Evolutionary conservation across 2,113 vertebrate genomes (phyloP), one percentile per base, ranked within the genome.

Genomic region (Bungarus multicinctus): DNA sequence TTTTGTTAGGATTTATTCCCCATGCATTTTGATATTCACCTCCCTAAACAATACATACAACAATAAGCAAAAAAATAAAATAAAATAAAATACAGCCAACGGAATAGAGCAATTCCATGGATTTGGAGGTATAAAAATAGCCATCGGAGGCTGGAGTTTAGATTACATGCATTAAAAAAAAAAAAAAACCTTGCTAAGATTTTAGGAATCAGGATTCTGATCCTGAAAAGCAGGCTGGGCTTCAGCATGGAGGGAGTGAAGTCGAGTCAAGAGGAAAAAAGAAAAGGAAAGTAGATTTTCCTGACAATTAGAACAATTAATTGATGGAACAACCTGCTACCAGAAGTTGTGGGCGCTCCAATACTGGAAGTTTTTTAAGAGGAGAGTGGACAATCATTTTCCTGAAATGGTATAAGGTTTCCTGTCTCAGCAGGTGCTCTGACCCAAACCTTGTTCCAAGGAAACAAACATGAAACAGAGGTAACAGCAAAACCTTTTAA

Each of bases 1-100:
- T 87, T 92, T 34, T 47, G 34, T 91, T 52, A 27, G 20, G 47
- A 27, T 57, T 94, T 53, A 92, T 86, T 91, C 89, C 88, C 47
- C 8, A 45, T 93, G 90, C 18, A 23, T 89, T 89, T 87, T 54
- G 34, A 64, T 87, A 54, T 89, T 91, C 89, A 53, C 54, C 53
- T 92, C 87, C 60, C 3, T 22, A 88, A 16, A 14, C 27, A 43
- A 81, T 3, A 25, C 25, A 43, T 3, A 25, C 25, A 54, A 34
- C 43, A 50, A 74, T 10, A 50, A 23, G 8, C 9, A 23, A 74
- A 88, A 39, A 12, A 3, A 30, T 0, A 23, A 11, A 11, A 23
- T 2, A 34, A 52, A 52, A 52, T 52, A 12, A 52, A 52, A 22
- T 52, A 20, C 14, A 11, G 54, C 64, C 47, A 22, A 91, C 6